Evolutionary conservation across 2,888 invertebrate species (phyloP), one percentile per base, ranked within the genome.

Genomic region (Latrodectus elegans): DNA sequence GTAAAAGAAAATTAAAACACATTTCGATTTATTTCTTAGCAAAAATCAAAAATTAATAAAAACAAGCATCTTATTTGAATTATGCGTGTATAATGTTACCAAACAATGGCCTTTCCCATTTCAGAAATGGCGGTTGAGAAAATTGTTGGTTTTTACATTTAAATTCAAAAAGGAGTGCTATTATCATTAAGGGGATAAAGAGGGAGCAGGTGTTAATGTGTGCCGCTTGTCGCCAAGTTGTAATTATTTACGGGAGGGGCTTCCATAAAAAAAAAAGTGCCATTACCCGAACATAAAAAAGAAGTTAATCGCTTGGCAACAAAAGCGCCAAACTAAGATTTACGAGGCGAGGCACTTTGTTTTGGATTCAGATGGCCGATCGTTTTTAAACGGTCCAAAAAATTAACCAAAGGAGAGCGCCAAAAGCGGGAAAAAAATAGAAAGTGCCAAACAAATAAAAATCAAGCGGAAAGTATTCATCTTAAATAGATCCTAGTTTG

Each of bases 391-490:
- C 67, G 74, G 26, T n/a, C 53, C 26, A 51, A 60, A 60, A 67
- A 81, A 80, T 80, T 80, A 80, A 74, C 52, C 38, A 64, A 80
- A 38, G 49, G 15, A n/a, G 51, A 6, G 17, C 70, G 8, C 17
- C 26, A 17, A 22, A 70, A 55, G 11, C 38, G 51, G 51, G 8
- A 60, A 55, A 53, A 78, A 72, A 26, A 80, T 38, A 38, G 38
- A 38, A 38, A 38, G 38, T 38, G 38, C 38, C 38, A 38, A 38
- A 38, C 38, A 80, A 14, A n/a, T 51, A n/a, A 55, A 17, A 38
- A 70, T 49, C 64, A 83, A 60, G 76, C 75, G 71, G 83, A 68
- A 67, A 51, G 75, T 71, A 70, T 68, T 60, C n/a, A 15, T 60
- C 60, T 60, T n/a, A 60, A 60, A 60, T n/a, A 60, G 60, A 60